Percentiles rank a stretch among this genome's conserved stretches.
These are phyloP conservation scores for Boleophthalmus pectinirostris DNA, from an alignment of 2,113 vertebrate genomes.

Conservation along the genomic window DNA sequence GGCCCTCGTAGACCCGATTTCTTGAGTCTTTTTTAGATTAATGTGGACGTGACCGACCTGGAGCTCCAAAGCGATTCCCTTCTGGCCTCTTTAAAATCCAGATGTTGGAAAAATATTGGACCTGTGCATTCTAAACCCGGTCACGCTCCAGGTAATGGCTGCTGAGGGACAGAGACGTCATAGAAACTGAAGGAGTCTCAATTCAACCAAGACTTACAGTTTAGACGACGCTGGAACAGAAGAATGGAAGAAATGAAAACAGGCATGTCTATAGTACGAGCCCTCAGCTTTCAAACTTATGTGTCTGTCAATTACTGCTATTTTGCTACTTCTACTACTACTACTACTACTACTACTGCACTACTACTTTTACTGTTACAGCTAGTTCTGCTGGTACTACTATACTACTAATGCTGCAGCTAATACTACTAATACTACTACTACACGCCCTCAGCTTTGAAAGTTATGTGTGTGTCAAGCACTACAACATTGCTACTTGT, in stretches of 20 bases:
- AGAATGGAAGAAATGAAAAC: no score
- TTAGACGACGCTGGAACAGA: neutral
- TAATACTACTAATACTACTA: no score
- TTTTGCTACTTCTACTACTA: no score
- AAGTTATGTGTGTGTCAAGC: no score
- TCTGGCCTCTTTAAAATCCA: slow-evolving; percentile 35
- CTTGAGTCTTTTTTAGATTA: slow-evolving; percentile 43
- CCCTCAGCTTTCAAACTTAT: no score
- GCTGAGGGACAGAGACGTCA: slow-evolving; percentile 29
- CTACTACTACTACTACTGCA: no score
- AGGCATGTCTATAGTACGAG: neutral
- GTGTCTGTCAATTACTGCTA: no score
- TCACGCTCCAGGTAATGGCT: slow-evolving; percentile 19
- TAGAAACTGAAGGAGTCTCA: slow-evolving; percentile 13
- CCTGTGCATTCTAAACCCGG: neutral
- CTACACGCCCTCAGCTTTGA: no score
- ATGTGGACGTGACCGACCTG: slow-evolving; percentile 27
- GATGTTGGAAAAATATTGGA: slow-evolving; percentile 47
- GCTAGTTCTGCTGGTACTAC: no score
- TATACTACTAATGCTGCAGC: no score
- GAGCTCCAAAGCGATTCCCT: slow-evolving; percentile 39
- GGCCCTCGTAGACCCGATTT: neutral
- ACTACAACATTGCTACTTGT: no score
- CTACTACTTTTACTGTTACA: no score
- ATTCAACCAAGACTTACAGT: neutral